phyloP scores from a whole-genome alignment of 2,113 vertebrate species.

The Leptosomus discolor region DNA sequence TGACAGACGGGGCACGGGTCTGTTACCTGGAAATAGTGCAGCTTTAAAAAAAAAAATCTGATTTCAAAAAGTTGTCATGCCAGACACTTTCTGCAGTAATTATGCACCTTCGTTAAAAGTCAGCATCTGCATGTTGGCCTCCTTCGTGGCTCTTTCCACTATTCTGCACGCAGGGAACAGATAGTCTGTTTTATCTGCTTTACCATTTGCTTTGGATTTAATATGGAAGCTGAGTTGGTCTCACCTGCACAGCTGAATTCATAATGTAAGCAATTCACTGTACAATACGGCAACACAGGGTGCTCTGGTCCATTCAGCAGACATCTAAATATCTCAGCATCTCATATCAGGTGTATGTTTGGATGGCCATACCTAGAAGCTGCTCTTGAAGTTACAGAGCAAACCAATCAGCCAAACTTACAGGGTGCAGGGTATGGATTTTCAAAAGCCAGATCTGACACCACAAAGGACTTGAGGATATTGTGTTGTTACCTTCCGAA shows the following conservation, averaged over 20 bases:
- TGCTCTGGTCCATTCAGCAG: no score
- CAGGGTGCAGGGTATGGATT: neutral
- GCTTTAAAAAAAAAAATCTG: neutral
- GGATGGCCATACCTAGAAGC: neutral
- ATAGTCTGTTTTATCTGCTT: neutral
- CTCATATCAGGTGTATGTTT: neutral
- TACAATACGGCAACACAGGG: neutral
- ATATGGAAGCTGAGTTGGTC: neutral
- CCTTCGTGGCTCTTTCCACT: neutral
- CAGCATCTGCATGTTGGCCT: neutral
- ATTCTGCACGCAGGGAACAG: neutral
- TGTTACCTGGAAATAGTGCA: neutral
- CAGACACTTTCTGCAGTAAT: neutral
- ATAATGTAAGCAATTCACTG: neutral
- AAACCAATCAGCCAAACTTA: neutral
- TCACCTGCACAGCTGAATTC: neutral
- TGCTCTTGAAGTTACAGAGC: neutral
- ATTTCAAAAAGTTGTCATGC: neutral
- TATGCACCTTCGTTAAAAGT: neutral
- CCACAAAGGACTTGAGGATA: neutral
- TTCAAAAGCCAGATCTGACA: neutral
- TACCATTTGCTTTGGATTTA: neutral
- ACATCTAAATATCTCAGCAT: neutral
- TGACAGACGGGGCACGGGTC: neutral
- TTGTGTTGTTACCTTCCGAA: neutral